Evolutionary conservation across 2,888 invertebrate genomes (phyloP).

Genomic region (Acanthococcus lagerstroemiae): DNA sequence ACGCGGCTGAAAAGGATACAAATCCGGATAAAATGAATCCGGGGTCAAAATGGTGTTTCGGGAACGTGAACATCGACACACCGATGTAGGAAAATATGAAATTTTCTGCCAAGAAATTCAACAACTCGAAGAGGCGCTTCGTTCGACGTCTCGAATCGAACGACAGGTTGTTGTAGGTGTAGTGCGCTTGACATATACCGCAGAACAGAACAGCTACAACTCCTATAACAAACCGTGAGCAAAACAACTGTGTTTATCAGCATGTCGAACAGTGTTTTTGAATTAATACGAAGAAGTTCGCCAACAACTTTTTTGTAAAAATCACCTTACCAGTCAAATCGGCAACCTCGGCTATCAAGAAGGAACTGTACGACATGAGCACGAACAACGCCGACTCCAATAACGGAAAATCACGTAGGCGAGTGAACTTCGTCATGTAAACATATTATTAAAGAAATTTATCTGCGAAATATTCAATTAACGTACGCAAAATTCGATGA

Average conservation of each 20-base stretch:
- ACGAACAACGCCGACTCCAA: slow-evolving; percentile 94
- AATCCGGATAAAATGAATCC: slow-evolving; percentile 87
- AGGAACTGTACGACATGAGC: slow-evolving; percentile 95
- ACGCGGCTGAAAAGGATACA: slow-evolving; percentile 67
- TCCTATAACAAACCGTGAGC: no score
- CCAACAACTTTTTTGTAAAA: neutral
- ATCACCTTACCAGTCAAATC: slow-evolving; percentile 78
- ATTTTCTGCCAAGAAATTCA: slow-evolving; percentile 94
- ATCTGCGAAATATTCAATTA: neutral
- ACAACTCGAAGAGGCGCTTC: slow-evolving; percentile 82
- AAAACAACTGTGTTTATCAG: no score
- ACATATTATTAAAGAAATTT: slow-evolving; percentile 10
- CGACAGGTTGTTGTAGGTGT: slow-evolving; percentile 93
- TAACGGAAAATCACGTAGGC: slow-evolving; percentile 86
- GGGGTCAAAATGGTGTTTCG: slow-evolving; percentile 85
- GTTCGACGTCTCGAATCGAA: slow-evolving; percentile 75
- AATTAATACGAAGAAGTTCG: no score
- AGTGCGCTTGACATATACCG: slow-evolving; percentile 98
- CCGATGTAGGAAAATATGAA: slow-evolving; percentile 98
- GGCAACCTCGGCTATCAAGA: slow-evolving; percentile 90
- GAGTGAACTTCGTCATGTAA: slow-evolving; percentile 86
- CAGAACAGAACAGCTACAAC: slow-evolving; percentile 96
- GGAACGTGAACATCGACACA: slow-evolving; percentile 96
- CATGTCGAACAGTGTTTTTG: no score
- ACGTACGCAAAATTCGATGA: neutral